These are phyloP conservation scores for Potamilus streckersoni DNA, from an alignment of 1,140 invertebrate species.

Conservation along the genomic window DNA sequence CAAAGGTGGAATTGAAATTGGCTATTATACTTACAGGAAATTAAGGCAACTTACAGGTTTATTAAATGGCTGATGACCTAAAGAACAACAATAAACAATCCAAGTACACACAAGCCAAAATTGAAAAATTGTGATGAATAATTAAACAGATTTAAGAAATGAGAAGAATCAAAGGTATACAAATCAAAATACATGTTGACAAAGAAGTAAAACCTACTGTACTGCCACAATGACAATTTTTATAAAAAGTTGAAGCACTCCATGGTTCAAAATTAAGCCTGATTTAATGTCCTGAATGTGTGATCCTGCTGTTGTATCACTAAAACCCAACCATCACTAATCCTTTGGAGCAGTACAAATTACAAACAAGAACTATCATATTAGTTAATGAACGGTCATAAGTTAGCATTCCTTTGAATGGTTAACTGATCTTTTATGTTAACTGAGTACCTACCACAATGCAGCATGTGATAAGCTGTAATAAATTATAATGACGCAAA, in stretches of 20 bases:
- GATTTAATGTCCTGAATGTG: too few species aligned
- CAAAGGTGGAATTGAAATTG: neutral
- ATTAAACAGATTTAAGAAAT: constrained; percentile 29
- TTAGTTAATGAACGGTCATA: too few species aligned
- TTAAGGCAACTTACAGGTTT: constrained; percentile 9
- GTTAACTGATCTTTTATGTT: too few species aligned
- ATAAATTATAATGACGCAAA: too few species aligned
- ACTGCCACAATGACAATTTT: constrained; percentile 18
- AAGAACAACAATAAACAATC: neutral
- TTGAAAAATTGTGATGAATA: constrained; percentile 4
- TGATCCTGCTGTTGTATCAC: too few species aligned
- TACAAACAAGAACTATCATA: too few species aligned
- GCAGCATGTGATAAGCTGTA: too few species aligned
- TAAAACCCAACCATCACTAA: too few species aligned
- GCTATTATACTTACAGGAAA: neutral
- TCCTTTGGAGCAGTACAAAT: too few species aligned
- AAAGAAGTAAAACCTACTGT: constrained; percentile 12
- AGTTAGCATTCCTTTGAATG: too few species aligned
- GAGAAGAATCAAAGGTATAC: constrained; percentile 31
- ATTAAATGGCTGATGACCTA: constrained; percentile 17
- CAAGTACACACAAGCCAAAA: neutral
- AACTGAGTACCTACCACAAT: too few species aligned
- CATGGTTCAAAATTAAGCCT: too few species aligned
- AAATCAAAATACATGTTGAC: constrained; percentile 40
- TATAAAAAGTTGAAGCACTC: constrained; percentile 16